These are phyloP conservation scores for Spea bombifrons DNA, from an alignment of 2,113 vertebrate genomes.

Conservation along the genomic window DNA sequence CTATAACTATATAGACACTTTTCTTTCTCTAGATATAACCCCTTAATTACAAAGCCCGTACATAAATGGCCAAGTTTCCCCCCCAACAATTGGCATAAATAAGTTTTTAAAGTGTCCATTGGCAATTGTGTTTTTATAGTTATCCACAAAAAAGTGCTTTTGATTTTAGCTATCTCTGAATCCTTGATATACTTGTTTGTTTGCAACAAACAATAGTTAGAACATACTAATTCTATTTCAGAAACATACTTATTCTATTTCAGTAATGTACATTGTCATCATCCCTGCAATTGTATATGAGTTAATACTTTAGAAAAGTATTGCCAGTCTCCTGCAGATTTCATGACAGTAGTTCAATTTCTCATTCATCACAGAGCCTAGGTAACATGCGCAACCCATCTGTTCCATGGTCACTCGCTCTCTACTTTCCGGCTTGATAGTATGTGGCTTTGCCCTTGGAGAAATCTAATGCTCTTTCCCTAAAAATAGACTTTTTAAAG, in stretches of 20 bases:
- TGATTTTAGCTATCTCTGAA: too few relatives aligned
- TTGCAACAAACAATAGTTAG: background rate
- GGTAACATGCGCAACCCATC: constrained; percentile 46
- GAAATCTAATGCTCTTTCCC: constrained; percentile 40
- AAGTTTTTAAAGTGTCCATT: too few relatives aligned
- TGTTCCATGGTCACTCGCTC: constrained; percentile 41
- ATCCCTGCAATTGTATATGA: constrained; percentile 10
- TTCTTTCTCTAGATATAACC: too few relatives aligned
- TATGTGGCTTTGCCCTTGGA: constrained; percentile 45
- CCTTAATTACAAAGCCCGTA: too few relatives aligned
- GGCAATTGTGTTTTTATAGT: too few relatives aligned
- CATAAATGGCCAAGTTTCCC: too few relatives aligned
- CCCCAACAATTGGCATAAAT: too few relatives aligned
- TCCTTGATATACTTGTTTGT: too few relatives aligned
- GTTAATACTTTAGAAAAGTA: constrained; percentile 32
- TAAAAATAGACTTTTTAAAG: constrained; percentile 38
- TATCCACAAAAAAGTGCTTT: too few relatives aligned
- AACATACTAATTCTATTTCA: constrained; percentile 2
- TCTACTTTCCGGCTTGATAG: constrained; percentile 36
- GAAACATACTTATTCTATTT: background rate
- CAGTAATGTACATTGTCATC: background rate
- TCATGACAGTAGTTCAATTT: constrained; percentile 43
- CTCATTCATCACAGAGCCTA: constrained; percentile 43
- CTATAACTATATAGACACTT: too few relatives aligned
- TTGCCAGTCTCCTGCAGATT: constrained; percentile 39